Base-by-base conservation (phyloP, 2,113 vertebrate species). In the Sitta europaea region DNA sequence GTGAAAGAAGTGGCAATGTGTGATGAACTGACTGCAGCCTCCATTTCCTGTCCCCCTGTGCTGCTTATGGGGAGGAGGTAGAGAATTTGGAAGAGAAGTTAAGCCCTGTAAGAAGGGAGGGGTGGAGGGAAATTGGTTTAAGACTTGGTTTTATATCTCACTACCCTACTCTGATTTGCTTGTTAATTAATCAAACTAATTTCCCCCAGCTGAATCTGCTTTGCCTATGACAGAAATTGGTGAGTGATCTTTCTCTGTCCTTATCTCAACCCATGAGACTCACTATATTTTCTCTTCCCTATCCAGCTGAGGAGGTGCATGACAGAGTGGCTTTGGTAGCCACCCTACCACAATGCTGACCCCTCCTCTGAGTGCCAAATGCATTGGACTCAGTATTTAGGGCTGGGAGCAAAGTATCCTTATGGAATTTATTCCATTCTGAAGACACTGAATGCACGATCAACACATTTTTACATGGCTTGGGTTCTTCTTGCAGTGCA, bases 361-460 rank as follows among this genome's bases (percentile, higher is more conserved):
- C 22, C 53, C 74, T 94, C 18, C 54, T 9, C 38, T 24, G 40
- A 42, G 38, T 45, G 42, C 63, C 72, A 70, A 62, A 84, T 8
- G 31, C 47, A 36, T 42, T 77, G 72, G 63, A 66, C 35, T 74
- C 59, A 73, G 33, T 50, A 83, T 92, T 92, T 80, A 83, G 72
- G 68, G 9, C 58, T 79, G n/a, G 43, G 54, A 57, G 33, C 70
- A 50, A 76, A 70, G 54, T 76, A 80, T 73, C 54, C 50, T 82
- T 67, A 65, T 7, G 38, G 71, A 70, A n/a, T 76, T 84, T 71
- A 96, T 82, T 93, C 55, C 6, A 33, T 89, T 95, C 54, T 71
- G 85, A 95, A 86, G 92, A 95, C 94, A 95, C 65, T 88, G 92
- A 84, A 94, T 90, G 92, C 76, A 87, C 95, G 97, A 96, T 94